Base-by-base conservation (phyloP, 2,888 invertebrate genomes). In the Drosophila affinis region DNA sequence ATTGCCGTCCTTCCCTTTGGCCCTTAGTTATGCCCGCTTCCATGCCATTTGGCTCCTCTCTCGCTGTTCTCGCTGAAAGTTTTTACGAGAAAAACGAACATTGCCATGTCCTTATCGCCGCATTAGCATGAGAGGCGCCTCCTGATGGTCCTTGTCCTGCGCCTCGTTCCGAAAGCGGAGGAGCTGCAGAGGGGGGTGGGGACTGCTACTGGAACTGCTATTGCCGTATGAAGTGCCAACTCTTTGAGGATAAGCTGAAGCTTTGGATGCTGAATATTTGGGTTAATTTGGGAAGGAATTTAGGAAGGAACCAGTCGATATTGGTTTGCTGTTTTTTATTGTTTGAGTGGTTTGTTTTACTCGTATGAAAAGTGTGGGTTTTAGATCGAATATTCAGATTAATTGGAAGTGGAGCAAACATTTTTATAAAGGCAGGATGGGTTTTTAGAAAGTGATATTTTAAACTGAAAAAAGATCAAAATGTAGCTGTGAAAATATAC, bases 1-100 rank as follows among this genome's bases (percentile, higher is more conserved):
- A 9, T 53, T 62, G 29, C 18, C 9, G 12, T 44, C 49, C 47
- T 51, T 55, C n/a, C 51, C 39, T 58, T 54, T 44, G 49, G 54
- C 53, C 44, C 34, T 21, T 6, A 44, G 21, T 62, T 51, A 29
- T 17, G 27, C 9, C 39, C 39, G 14, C 39, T 39, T 14, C 39
- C 39, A 39, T 55, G 55, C 44, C 21, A 21, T 55, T 55, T 12
- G 29, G 39, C 39, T 39, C 54, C 54, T 55, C 54, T 55, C 10
- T 48, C 6, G 44, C 12, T 49, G 55, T 48, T 39, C 18, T 39
- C 18, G 27, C 56, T n/a, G 24, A 49, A 67, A 68, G 57, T 67
- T 67, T 65, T 67, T 49, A 51, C 68, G 67, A 49, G 34, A n/a
- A n/a, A n/a, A n/a, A n/a, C n/a, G n/a, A 67, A 57, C 56, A 24